Percentiles rank a stretch among this genome's conserved stretches.
Evolutionary conservation across 2,113 vertebrate species (phyloP).

Genomic region (Climacteris rufus): DNA sequence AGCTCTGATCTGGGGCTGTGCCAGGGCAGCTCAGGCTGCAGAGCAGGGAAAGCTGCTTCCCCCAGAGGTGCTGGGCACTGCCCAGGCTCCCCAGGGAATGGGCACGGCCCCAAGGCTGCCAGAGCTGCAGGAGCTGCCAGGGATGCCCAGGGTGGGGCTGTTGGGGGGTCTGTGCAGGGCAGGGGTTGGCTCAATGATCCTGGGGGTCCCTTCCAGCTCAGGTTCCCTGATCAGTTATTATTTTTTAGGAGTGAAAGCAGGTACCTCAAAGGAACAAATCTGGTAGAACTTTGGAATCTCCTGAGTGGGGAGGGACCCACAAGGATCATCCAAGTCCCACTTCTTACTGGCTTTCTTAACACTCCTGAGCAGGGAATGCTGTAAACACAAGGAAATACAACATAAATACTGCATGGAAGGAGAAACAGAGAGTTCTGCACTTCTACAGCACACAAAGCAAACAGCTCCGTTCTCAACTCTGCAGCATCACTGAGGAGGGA

Average conservation of each 20-base stretch:
- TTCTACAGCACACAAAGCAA: not conserved
- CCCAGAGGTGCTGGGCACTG: not conserved
- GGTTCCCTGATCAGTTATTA: not conserved
- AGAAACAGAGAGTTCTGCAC: not conserved
- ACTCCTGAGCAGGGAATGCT: not conserved
- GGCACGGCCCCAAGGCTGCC: not conserved
- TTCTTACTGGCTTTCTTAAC: too few relatives aligned
- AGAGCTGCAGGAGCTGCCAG: not conserved
- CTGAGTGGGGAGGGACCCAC: not conserved
- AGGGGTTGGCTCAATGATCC: not conserved
- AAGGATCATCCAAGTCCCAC: too few relatives aligned
- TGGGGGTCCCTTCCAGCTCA: accelerated
- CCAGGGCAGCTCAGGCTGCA: not conserved
- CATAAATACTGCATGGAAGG: not conserved
- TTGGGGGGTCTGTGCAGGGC: not conserved
- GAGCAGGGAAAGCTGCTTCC: not conserved
- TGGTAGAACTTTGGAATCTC: not conserved
- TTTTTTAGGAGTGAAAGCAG: not conserved
- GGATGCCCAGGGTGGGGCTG: not conserved
- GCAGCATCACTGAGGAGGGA: not conserved
- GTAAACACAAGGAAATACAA: not conserved
- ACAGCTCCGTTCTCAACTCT: accelerated
- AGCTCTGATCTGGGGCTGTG: not conserved
- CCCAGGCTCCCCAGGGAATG: not conserved
- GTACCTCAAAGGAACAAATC: not conserved